phyloP scores from a whole-genome alignment of 2,888 invertebrate genomes.

The Graphium colonna region DNA sequence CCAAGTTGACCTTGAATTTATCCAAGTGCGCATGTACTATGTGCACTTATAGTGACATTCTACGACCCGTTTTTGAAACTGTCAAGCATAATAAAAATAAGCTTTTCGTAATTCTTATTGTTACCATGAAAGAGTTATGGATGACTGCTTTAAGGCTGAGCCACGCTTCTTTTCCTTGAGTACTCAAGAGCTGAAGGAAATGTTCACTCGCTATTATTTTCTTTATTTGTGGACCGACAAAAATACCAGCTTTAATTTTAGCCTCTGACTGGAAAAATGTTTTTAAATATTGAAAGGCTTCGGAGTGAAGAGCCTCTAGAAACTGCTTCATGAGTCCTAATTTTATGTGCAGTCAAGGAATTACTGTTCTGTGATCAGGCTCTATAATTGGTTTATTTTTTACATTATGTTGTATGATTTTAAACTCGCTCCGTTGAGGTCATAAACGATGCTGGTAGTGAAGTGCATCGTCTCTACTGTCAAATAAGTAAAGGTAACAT shows the following conservation, averaged over 20 bases:
- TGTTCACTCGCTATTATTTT: constrained; percentile 26
- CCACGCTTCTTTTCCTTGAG: constrained; percentile 24
- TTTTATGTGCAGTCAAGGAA: constrained; percentile 28
- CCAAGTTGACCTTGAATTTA: constrained; percentile 32
- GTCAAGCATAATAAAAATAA: constrained; percentile 23
- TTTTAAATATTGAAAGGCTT: constrained; percentile 28
- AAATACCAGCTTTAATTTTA: constrained; percentile 28
- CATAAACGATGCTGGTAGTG: constrained; percentile 21
- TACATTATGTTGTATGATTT: constrained; percentile 23
- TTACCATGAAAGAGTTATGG: constrained; percentile 26
- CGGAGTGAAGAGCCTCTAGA: constrained; percentile 24
- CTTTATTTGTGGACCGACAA: constrained; percentile 27
- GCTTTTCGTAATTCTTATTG: constrained; percentile 26
- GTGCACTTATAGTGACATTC: constrained; percentile 12
- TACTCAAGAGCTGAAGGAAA: constrained; percentile 9
- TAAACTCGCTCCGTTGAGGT: constrained; percentile 20
- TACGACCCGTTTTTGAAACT: constrained; percentile 20
- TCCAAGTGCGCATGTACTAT: constrained; percentile 29
- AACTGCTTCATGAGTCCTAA: constrained; percentile 28
- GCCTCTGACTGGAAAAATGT: constrained; percentile 27
- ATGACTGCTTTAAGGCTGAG: constrained; percentile 28
- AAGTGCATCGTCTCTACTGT: constrained; percentile 19
- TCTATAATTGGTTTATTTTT: constrained; percentile 23
- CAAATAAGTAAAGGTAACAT: constrained; percentile 27
- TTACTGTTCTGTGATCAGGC: constrained; percentile 20